Conservation (phyloP, 2,888 invertebrate species). For the Caenorhabditis sp. region DNA sequence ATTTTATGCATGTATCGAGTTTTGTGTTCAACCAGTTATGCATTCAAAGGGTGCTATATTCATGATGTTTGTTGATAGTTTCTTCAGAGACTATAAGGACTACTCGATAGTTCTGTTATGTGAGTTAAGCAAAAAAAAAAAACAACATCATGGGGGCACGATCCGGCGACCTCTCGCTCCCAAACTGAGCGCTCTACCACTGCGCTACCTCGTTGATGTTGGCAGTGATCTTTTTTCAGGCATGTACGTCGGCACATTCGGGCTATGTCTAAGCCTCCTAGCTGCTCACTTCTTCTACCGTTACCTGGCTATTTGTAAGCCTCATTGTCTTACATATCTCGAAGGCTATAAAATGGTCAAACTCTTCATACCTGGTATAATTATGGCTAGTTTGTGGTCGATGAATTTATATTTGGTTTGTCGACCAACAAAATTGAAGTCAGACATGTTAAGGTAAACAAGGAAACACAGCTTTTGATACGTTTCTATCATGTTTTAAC, state of each 20-base stretch:
- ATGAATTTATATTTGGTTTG: neutral
- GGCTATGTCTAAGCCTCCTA: neutral
- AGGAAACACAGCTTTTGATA: neutral
- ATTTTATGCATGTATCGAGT: neutral
- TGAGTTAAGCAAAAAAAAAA: too few species aligned
- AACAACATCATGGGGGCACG: too few species aligned
- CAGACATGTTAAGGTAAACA: neutral
- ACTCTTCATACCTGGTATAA: neutral
- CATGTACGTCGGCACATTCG: neutral
- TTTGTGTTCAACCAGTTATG: slow-evolving; percentile 1
- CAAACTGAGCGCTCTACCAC: too few species aligned
- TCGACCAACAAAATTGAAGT: neutral
- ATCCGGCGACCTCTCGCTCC: too few species aligned
- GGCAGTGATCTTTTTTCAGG: neutral
- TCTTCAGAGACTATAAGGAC: neutral
- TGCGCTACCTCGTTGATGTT: too few species aligned
- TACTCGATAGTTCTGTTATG: neutral
- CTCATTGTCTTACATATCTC: neutral
- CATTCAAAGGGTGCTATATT: neutral
- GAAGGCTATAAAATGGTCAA: neutral
- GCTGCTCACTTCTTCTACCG: neutral
- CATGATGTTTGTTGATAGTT: neutral
- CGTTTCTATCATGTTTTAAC: too few species aligned
- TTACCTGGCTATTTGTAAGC: neutral
- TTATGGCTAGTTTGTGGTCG: neutral